Conservation (phyloP, 2,888 invertebrate species). For the Amphipyra berbera region DNA sequence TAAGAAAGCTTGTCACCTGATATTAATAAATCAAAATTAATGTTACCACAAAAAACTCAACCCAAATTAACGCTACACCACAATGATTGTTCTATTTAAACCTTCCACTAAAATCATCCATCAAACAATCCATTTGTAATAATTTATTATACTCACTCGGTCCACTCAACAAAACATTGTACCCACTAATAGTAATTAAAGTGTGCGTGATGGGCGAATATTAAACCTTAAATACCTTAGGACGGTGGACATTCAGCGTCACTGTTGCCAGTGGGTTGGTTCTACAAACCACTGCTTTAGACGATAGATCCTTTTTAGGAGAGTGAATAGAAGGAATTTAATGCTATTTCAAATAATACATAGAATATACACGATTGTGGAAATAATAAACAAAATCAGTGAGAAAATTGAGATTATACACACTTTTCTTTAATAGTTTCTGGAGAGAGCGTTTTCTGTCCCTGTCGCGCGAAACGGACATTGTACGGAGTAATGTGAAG, state of each 20-base stretch:
- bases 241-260: background rate
- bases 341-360: too few species aligned
- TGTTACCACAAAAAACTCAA: constrained; percentile 15
- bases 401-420: too few species aligned
- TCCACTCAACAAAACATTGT: constrained; percentile 47
- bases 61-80: constrained; percentile 32
- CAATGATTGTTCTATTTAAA: constrained; percentile 32
- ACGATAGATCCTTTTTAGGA: too few species aligned
- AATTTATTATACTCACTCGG: constrained; percentile 38
- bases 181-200: constrained; percentile 46
- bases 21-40: constrained; percentile 38
- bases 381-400: too few species aligned
- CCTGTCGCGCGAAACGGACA: too few species aligned
- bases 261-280: background rate
- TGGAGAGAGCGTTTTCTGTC: too few species aligned
- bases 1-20: background rate
- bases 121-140: constrained; percentile 45
- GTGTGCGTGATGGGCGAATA: constrained; percentile 50
- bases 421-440: too few species aligned
- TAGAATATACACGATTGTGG: too few species aligned
- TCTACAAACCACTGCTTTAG: background rate
- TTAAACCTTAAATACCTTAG: constrained; percentile 10
- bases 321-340: too few species aligned
- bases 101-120: constrained; percentile 19
- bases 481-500: too few species aligned